These are phyloP conservation scores for Volucella zonaria DNA, from an alignment of 2,888 invertebrate species.

Conservation along the genomic window DNA sequence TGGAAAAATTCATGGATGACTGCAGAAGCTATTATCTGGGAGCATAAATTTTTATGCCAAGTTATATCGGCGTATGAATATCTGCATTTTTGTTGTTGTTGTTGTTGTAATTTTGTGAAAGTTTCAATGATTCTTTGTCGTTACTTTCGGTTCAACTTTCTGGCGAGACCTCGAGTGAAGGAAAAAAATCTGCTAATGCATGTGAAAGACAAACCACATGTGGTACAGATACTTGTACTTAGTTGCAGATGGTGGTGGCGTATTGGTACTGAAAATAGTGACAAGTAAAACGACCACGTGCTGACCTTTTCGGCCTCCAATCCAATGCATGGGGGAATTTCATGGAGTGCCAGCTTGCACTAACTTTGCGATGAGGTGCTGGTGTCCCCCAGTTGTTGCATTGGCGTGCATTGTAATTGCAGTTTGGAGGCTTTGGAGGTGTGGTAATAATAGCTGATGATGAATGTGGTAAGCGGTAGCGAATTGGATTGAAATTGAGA, in stretches of 20 bases:
- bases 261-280: conserved; percentile 1
- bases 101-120: conserved; percentile 29
- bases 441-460: conserved; percentile 62
- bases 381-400: no score
- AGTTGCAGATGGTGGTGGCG: no score
- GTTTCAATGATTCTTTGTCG: not conserved
- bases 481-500: conserved; percentile 67
- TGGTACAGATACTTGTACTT: conserved; percentile 14
- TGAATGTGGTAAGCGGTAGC: conserved; percentile 61
- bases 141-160: not conserved
- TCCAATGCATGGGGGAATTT: conserved; percentile 40
- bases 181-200: conserved; percentile 22
- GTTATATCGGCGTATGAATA: not conserved
- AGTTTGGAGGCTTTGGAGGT: conserved; percentile 45
- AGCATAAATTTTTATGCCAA: conserved; percentile 33
- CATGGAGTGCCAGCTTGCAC: conserved; percentile 60
- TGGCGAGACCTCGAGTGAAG: not conserved
- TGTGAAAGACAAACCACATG: conserved; percentile 27
- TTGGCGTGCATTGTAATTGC: conserved; percentile 38
- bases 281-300: conserved; percentile 61
- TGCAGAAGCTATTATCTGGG: conserved; percentile 22
- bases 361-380: no score
- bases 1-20: not conserved
- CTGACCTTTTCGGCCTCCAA: conserved; percentile 62
- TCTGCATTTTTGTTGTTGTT: not conserved